A percentile compares a stretch with the other conserved stretches of the same genome.
phyloP scores from a whole-genome alignment of 2,113 vertebrate species.

The Pteruthius melanotis region DNA sequence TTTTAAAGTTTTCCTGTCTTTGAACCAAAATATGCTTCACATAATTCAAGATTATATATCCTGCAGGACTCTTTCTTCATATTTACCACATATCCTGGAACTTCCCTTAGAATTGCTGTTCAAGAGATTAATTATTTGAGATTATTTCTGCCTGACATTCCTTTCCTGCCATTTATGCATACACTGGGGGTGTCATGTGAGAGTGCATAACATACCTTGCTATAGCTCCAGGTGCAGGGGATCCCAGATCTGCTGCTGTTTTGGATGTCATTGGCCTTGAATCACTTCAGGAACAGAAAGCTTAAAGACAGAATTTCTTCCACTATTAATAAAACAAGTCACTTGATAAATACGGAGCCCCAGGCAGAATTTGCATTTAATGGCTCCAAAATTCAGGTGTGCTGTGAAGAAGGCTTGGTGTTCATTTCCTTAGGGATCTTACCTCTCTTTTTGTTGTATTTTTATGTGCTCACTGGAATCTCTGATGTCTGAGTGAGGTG shows the following conservation, averaged over 20 bases:
- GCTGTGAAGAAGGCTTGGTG: background rate
- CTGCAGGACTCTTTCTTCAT: background rate
- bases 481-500: background rate
- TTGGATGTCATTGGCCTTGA: background rate
- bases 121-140: background rate
- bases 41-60: background rate
- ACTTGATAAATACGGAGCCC: background rate
- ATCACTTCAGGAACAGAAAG: background rate
- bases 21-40: background rate
- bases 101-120: background rate
- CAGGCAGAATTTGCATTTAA: background rate
- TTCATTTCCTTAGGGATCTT: background rate
- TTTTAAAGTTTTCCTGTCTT: background rate
- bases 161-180: background rate
- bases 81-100: background rate
- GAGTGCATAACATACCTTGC: fast-evolving
- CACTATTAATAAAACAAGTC: background rate
- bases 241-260: background rate
- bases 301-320: background rate
- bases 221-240: background rate
- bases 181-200: background rate
- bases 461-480: background rate
- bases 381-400: background rate
- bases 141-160: background rate
- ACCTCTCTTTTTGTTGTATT: background rate